Evolutionary conservation across 2,888 invertebrate genomes (phyloP), one percentile per base, ranked within the genome.

Genomic region (Sericinus montela): DNA sequence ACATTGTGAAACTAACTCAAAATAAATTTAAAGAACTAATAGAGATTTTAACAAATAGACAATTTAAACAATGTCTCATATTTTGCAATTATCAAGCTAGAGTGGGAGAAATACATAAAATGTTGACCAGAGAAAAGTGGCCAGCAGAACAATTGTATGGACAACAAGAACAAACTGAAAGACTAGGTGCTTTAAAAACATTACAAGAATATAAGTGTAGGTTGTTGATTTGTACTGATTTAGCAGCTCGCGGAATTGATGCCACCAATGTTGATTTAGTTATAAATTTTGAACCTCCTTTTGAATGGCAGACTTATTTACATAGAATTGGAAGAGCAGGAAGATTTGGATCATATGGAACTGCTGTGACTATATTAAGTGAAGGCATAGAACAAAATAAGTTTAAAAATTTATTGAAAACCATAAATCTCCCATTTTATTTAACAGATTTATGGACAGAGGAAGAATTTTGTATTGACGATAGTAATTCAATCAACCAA

Each of bases 261-360:
- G 96, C 95, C 1, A 94, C 95, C 57, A 95, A 97, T 81, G 94
- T 98, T 8, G 96, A 99, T 88, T 79, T 99, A 52, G 95, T 99
- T 0, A 91, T 99, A 7, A 98, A 99, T 79, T 91, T 98, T 67
- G 98, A 98, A 72, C 86, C 95, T 25, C 97, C 99, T 0, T 69
- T 69, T 55, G 94, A 95, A 66, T 90, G 92, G 59, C 93, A 94
- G 56, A 97, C 95, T 13, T 98, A 98, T 87, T 90, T 98, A 55
- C 99, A 99, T 85, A 91, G 99, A 67, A 97, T 98, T 72, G 99
- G 99, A 0, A 91, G 99, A 63, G 97, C 98, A 36, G 99, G 99
- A 0, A 90, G 99, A 53, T 99, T 94, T 89, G 99, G 98, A 0
- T 93, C 95, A 0, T 92, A 92, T 73, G 98, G 97, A 44, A 90